Evolutionary conservation across 92 coral and sea anemone genomes (phyloP).

Genomic region (Galaxea fascicularis): DNA sequence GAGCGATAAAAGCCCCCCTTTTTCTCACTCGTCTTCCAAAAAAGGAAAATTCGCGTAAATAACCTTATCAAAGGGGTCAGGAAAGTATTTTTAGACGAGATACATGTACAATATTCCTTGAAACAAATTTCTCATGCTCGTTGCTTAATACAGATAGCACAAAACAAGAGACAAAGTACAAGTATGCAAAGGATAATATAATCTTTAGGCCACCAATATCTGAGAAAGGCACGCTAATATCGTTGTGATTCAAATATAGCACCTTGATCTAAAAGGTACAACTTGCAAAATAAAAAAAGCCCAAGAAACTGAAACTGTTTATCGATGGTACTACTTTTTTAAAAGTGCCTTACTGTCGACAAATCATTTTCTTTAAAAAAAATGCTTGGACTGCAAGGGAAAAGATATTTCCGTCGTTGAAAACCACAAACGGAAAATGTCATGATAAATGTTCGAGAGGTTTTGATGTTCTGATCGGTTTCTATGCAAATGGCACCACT

Average conservation of each 20-base stretch:
- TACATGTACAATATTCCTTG: not conserved
- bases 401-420: conserved; percentile 13
- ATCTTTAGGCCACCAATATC: not conserved
- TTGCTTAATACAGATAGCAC: not conserved
- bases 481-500: conserved; percentile 30
- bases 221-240: not conserved
- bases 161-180: not conserved
- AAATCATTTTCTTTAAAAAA: not conserved
- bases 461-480: not conserved
- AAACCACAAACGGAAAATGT: conserved; percentile 4
- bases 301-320: not conserved
- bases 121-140: conserved; percentile 8
- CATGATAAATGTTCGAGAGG: not conserved
- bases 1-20: not conserved
- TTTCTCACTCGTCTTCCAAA: not conserved
- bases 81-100: not conserved
- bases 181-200: not conserved
- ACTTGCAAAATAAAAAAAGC: not conserved
- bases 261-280: not conserved
- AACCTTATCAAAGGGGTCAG: not conserved
- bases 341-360: not conserved
- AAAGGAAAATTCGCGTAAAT: not conserved
- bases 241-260: not conserved
- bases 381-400: conserved; percentile 19
- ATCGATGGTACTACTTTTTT: not conserved